Percentiles rank a stretch among this genome's conserved stretches.
Evolutionary conservation across 2,888 invertebrate genomes (phyloP).

Genomic region (Drosophila testacea): DNA sequence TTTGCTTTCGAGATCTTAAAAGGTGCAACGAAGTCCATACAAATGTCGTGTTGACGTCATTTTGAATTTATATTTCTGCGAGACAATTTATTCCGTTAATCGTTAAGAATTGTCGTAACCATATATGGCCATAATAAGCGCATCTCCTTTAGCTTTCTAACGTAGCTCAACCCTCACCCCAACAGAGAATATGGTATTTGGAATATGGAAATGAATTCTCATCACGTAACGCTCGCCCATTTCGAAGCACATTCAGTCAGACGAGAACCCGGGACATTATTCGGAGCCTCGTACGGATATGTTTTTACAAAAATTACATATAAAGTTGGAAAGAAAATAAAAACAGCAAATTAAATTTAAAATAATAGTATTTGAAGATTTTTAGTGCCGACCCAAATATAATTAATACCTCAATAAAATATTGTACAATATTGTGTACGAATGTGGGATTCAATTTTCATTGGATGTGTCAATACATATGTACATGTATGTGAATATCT

Average conservation of each 20-base stretch:
- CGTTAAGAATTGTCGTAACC: conserved; percentile 47
- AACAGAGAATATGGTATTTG: conserved; percentile 29
- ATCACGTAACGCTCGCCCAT: conserved; percentile 70
- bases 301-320: conserved; percentile 34
- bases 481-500: not conserved
- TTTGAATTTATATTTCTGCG: not conserved
- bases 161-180: conserved; percentile 13
- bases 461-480: conserved; percentile 8
- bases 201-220: conserved; percentile 57
- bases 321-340: not conserved
- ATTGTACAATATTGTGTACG: conserved; percentile 9
- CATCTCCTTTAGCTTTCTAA: conserved; percentile 69
- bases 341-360: conserved; percentile 9
- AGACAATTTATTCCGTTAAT: conserved; percentile 52
- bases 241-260: conserved; percentile 76
- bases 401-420: conserved; percentile 58
- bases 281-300: conserved; percentile 6
- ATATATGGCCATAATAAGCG: conserved; percentile 72
- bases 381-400: conserved; percentile 1
- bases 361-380: conserved; percentile 11
- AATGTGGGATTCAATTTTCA: conserved; percentile 2
- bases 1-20: conserved; percentile 28
- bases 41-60: conserved; percentile 50
- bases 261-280: conserved; percentile 10
- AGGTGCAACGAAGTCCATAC: conserved; percentile 49